Conservation (phyloP, 2,888 invertebrate species). For the Cheilosia pagana region DNA sequence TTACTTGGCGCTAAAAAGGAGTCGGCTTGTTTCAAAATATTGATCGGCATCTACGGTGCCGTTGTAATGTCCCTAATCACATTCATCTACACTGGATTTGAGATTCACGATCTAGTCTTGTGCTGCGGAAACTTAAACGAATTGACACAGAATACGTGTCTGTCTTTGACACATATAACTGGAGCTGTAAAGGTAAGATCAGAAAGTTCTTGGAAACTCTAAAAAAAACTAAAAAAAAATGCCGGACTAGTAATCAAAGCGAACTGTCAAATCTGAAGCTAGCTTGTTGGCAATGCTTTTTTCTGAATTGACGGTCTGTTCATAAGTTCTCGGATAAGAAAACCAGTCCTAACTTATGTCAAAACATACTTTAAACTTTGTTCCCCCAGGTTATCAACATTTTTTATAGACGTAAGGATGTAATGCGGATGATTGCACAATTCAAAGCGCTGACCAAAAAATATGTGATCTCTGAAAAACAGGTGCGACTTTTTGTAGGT, state of each 20-base stretch:
- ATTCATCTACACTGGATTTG: conserved; percentile 74
- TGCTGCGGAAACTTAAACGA: conserved; percentile 67
- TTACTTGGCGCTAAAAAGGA: conserved; percentile 76
- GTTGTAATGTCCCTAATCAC: conserved; percentile 29
- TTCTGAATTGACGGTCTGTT: too few relatives aligned
- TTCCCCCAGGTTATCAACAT: conserved; percentile 73
- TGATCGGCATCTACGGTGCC: conserved; percentile 63
- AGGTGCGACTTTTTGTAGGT: conserved; percentile 18
- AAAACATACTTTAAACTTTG: neutral
- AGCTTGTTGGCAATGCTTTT: too few relatives aligned
- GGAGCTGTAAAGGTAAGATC: conserved; percentile 32
- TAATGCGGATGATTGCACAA: conserved; percentile 60
- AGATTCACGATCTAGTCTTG: conserved; percentile 73
- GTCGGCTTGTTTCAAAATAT: conserved; percentile 50
- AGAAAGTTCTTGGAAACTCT: neutral
- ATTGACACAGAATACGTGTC: conserved; percentile 75
- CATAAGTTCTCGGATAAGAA: too few relatives aligned
- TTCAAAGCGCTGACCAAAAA: conserved; percentile 64
- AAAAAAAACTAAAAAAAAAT: too few relatives aligned
- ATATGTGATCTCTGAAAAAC: conserved; percentile 75
- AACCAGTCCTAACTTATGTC: too few relatives aligned
- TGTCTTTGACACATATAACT: conserved; percentile 73
- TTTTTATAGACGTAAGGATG: conserved; percentile 69
- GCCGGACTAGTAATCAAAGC: too few relatives aligned
- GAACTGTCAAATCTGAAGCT: too few relatives aligned